Percentiles rank a stretch among this genome's conserved stretches.
Evolutionary conservation across 2,888 invertebrate genomes (phyloP).

Genomic region (Acanthosepion lycidas): DNA sequence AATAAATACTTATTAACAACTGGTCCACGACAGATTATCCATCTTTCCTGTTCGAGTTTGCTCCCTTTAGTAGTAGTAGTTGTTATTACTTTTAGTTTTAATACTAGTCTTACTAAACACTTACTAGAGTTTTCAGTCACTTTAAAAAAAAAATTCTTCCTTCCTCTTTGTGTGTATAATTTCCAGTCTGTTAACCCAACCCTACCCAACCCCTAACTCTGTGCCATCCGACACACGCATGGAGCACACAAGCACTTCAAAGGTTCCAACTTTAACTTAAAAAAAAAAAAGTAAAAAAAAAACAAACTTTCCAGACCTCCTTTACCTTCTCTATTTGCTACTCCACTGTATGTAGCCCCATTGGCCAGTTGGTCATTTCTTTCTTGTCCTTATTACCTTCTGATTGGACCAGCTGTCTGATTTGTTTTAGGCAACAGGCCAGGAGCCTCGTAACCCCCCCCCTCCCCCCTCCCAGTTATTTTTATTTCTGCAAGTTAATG

Average conservation of each 20-base stretch:
- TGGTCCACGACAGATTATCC: not conserved
- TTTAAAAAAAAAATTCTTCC: not conserved
- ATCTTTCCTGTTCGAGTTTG: not conserved
- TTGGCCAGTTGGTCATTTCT: not conserved
- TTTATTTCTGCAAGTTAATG: constrained; percentile 42
- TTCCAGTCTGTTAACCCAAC: not conserved
- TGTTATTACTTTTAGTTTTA: not conserved
- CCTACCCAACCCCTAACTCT: not conserved
- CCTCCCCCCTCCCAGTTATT: not conserved
- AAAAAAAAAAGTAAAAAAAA: not conserved
- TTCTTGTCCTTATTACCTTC: not conserved
- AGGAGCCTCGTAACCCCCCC: not conserved
- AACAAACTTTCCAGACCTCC: not conserved
- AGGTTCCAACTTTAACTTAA: not conserved
- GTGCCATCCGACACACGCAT: not conserved
- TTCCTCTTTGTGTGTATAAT: not conserved
- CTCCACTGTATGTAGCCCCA: not conserved
- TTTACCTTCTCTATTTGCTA: not conserved
- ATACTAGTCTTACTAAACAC: not conserved
- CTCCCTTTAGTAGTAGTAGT: not conserved
- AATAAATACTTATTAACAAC: not conserved
- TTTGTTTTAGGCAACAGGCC: constrained; percentile 45
- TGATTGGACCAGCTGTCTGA: constrained; percentile 38
- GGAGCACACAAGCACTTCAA: not conserved
- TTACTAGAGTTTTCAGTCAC: not conserved